phyloP scores from a whole-genome alignment of 2,888 invertebrate species.

The Gymnosoma rotundatum region DNA sequence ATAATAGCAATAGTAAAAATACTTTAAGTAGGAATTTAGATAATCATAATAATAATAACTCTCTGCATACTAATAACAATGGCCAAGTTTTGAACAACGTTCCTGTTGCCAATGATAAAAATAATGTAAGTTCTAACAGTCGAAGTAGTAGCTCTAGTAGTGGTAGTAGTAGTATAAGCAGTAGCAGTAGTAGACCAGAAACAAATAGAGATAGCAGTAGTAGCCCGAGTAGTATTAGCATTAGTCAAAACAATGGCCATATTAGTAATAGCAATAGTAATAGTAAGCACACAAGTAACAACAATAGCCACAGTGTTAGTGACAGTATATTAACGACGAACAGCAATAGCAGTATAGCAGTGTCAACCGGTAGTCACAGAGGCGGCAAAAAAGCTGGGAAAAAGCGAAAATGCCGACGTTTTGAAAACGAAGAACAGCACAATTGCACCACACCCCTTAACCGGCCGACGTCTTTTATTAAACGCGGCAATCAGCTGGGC shows the following conservation, averaged over 20 bases:
- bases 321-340: slow-evolving; percentile 36
- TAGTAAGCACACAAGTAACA: slow-evolving; percentile 70
- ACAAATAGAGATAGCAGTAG: slow-evolving; percentile 72
- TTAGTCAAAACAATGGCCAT: slow-evolving; percentile 74
- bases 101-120: slow-evolving; percentile 77
- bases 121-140: slow-evolving; percentile 71
- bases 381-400: slow-evolving; percentile 76
- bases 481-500: slow-evolving; percentile 69
- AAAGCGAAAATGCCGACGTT: slow-evolving; percentile 79
- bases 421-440: slow-evolving; percentile 79
- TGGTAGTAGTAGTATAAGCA: slow-evolving; percentile 72
- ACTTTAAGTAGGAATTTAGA: slow-evolving; percentile 72
- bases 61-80: slow-evolving; percentile 38
- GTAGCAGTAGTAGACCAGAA: slow-evolving; percentile 72
- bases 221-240: slow-evolving; percentile 73
- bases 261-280: slow-evolving; percentile 74
- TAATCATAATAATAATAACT: slow-evolving; percentile 71
- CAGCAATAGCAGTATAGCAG: slow-evolving; percentile 33
- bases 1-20: slow-evolving; percentile 72
- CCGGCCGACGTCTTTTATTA: slow-evolving; percentile 70
- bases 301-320: slow-evolving; percentile 50
- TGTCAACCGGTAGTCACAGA: slow-evolving; percentile 54
- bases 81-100: slow-evolving; percentile 75
- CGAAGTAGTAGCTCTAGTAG: slow-evolving; percentile 71
- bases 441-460: slow-evolving; percentile 75